Evolutionary conservation across 2,113 vertebrate genomes (phyloP).

Genomic region (Rhinogobius similis): DNA sequence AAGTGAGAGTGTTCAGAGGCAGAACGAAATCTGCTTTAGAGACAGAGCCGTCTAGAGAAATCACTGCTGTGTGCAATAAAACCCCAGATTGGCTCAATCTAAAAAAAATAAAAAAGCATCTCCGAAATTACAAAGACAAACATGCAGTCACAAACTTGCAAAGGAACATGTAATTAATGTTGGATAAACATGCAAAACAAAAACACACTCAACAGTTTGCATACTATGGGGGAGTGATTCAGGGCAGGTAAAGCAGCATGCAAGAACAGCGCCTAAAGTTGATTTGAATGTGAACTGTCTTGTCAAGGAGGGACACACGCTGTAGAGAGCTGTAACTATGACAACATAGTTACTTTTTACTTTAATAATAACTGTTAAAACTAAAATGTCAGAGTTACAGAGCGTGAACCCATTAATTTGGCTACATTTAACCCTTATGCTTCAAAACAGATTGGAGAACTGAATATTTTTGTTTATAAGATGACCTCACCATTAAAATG

Average conservation of each 20-base stretch:
- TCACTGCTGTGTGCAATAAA: constrained; percentile 8
- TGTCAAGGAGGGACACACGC: constrained; percentile 31
- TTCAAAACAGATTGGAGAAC: neutral
- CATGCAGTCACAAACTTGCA: constrained; percentile 26
- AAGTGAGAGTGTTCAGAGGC: constrained; percentile 47
- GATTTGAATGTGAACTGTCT: constrained; percentile 41
- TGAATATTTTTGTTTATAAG: neutral
- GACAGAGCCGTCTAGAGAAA: constrained; percentile 52
- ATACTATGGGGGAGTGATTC: constrained; percentile 26
- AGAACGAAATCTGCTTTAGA: constrained; percentile 39
- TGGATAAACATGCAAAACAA: constrained; percentile 54
- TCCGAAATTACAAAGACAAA: constrained; percentile 17
- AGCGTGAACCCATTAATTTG: constrained; percentile 31
- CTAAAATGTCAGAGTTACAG: constrained; percentile 31
- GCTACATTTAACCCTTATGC: constrained; percentile 1
- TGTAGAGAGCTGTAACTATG: constrained; percentile 60
- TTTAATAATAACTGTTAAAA: constrained; percentile 40
- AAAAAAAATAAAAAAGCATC: constrained; percentile 15
- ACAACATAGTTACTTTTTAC: constrained; percentile 52
- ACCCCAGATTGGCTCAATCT: constrained; percentile 39
- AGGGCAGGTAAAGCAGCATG: constrained; percentile 52
- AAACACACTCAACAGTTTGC: constrained; percentile 22
- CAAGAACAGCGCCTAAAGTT: constrained; percentile 41
- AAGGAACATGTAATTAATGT: constrained; percentile 16
- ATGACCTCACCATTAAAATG: too few relatives aligned